These are phyloP conservation scores for Laspeyria flexula DNA, from an alignment of 2,888 invertebrate genomes.

Conservation along the genomic window DNA sequence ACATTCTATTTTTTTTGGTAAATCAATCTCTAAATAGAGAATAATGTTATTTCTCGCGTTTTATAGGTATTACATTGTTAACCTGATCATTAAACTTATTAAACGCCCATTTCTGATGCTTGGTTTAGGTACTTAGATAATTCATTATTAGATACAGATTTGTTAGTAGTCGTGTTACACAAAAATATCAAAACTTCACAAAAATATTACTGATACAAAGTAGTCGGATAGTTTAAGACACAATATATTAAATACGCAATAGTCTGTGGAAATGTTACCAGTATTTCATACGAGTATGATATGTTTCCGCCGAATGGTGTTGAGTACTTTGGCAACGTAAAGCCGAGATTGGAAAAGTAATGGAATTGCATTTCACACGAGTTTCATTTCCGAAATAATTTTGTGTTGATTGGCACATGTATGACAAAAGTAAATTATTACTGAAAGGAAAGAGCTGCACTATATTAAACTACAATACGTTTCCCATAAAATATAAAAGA, in stretches of 20 bases:
- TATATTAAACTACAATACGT: neutral
- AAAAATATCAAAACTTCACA: too few species aligned
- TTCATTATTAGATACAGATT: too few species aligned
- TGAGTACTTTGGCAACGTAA: constrained; percentile 25
- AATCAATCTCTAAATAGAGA: too few species aligned
- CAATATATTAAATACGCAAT: neutral
- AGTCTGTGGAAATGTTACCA: neutral
- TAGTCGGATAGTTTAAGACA: neutral
- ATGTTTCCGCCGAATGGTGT: constrained; percentile 12
- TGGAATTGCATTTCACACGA: constrained; percentile 44
- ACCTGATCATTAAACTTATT: too few species aligned
- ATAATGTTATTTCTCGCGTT: too few species aligned
- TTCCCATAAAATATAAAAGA: too few species aligned
- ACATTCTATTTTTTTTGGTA: too few species aligned
- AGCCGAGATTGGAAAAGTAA: constrained; percentile 44
- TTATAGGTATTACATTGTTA: too few species aligned
- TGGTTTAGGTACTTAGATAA: too few species aligned
- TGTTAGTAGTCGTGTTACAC: too few species aligned
- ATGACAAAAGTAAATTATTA: neutral
- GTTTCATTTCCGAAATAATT: constrained; percentile 41
- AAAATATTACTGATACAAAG: too few species aligned
- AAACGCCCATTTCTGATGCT: too few species aligned
- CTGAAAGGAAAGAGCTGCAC: neutral
- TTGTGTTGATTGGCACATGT: constrained; percentile 23
- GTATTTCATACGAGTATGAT: constrained; percentile 12